Percentiles rank a stretch among this genome's conserved stretches.
Evolutionary conservation across 2,113 vertebrate species (phyloP).

Genomic region (Pseudopipra pipra): DNA sequence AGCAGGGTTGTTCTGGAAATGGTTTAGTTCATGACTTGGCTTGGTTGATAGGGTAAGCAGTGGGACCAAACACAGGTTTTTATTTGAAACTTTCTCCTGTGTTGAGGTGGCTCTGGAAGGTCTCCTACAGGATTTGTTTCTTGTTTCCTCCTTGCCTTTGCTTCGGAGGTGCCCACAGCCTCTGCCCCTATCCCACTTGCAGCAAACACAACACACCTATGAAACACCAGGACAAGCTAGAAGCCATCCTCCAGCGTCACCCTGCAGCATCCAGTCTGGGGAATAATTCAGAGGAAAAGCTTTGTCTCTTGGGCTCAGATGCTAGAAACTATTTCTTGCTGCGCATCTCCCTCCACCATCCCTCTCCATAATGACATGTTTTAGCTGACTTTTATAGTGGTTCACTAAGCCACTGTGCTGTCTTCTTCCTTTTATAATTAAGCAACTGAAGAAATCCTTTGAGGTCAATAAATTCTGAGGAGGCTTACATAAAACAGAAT

Average conservation of each 20-base stretch:
- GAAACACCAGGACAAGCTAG: not conserved
- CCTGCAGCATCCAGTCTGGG: not conserved
- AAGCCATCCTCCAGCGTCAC: not conserved
- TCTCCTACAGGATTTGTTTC: not conserved
- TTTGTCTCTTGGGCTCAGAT: not conserved
- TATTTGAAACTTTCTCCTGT: not conserved
- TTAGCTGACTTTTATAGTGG: conserved; percentile 61
- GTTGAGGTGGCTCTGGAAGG: not conserved
- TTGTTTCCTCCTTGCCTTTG: not conserved
- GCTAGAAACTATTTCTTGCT: not conserved
- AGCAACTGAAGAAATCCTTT: conserved; percentile 77
- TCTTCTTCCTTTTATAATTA: conserved; percentile 78
- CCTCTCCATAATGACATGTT: conserved; percentile 20
- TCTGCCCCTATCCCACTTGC: not conserved
- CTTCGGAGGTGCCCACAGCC: not conserved
- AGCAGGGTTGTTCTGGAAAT: not conserved
- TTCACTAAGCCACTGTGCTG: conserved; percentile 59
- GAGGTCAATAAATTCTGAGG: conserved; percentile 78
- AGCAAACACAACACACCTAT: not conserved
- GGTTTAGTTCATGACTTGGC: not conserved
- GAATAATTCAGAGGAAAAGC: not conserved
- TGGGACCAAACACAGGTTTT: not conserved
- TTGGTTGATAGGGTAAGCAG: not conserved
- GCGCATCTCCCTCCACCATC: not conserved
- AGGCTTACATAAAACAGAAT: conserved; percentile 78